Percentiles rank a stretch among this genome's conserved stretches.
Conservation (phyloP, 2,888 invertebrate species). For the Caprella mutica region DNA sequence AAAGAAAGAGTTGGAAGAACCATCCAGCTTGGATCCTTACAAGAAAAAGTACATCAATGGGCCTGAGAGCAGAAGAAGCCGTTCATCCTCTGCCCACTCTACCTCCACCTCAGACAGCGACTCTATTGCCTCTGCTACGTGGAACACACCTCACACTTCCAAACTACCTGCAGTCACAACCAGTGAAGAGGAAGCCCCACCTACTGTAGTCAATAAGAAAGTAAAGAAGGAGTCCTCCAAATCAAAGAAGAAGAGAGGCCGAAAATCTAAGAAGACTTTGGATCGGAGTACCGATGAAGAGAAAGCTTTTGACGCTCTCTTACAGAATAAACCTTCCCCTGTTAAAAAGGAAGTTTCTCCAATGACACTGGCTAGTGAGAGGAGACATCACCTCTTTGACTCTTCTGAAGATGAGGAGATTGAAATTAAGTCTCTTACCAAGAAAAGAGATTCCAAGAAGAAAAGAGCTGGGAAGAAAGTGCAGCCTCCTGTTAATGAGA, state of each 20-base stretch:
- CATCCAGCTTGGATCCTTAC: slow-evolving; percentile 51
- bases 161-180: slow-evolving; percentile 23
- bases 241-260: not conserved
- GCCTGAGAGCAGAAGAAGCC: slow-evolving; percentile 46
- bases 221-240: slow-evolving; percentile 10
- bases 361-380: slow-evolving; percentile 3
- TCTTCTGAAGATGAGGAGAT: slow-evolving; percentile 25
- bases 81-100: slow-evolving; percentile 18
- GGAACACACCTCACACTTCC: slow-evolving; percentile 18
- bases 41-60: slow-evolving; percentile 68
- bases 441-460: not conserved
- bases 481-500: slow-evolving; percentile 4
- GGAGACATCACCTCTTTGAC: slow-evolving; percentile 12
- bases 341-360: slow-evolving; percentile 4
- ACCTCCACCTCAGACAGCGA: slow-evolving; percentile 21
- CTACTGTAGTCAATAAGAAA: not conserved
- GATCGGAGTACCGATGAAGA: slow-evolving; percentile 19
- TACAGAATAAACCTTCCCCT: slow-evolving; percentile 10
- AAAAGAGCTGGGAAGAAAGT: not conserved
- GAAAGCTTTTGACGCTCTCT: slow-evolving; percentile 24
- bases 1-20: slow-evolving; percentile 38
- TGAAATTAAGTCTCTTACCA: slow-evolving; percentile 1
- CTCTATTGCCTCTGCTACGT: slow-evolving; percentile 24
- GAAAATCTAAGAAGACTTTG: slow-evolving; percentile 16
- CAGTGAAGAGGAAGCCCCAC: slow-evolving; percentile 28